Evolutionary conservation across 2,888 invertebrate species (phyloP).

Genomic region (Agriopis leucophaearia): DNA sequence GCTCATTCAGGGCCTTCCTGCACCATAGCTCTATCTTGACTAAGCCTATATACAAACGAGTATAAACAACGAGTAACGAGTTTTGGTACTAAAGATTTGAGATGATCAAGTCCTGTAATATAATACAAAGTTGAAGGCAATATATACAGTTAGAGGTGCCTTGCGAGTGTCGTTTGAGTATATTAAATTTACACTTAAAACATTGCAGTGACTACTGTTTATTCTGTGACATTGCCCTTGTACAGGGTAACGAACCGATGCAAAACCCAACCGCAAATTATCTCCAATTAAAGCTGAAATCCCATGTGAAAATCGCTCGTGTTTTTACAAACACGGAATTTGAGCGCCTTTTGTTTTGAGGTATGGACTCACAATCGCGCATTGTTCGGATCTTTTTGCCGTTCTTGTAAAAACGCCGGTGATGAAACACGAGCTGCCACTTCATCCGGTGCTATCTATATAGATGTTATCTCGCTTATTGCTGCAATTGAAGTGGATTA

Average conservation of each 20-base stretch:
- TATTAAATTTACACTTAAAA: background rate
- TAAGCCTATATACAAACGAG: too few relatives aligned
- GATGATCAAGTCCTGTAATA: background rate
- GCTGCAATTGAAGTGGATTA: constrained; percentile 21
- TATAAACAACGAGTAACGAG: too few relatives aligned
- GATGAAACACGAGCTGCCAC: constrained; percentile 17
- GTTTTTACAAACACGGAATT: constrained; percentile 55
- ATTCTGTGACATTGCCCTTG: constrained; percentile 8
- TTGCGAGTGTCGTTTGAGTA: background rate
- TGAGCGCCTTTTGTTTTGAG: constrained; percentile 55
- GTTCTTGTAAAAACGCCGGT: constrained; percentile 23
- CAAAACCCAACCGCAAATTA: constrained; percentile 35
- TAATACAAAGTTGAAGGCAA: too few relatives aligned
- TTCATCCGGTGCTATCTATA: constrained; percentile 15
- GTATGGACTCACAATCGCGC: constrained; percentile 50
- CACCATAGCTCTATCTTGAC: too few relatives aligned
- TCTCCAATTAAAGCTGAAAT: constrained; percentile 38
- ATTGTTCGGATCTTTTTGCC: constrained; percentile 53
- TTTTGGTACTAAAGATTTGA: background rate
- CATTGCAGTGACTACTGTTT: background rate
- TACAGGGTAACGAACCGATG: constrained; percentile 23
- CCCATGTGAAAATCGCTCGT: constrained; percentile 41
- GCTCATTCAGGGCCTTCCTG: too few relatives aligned
- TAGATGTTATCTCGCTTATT: constrained; percentile 24
- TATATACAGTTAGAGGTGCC: too few relatives aligned